Base-by-base conservation (phyloP, 2,888 invertebrate species). In the Teleogryllus oceanicus region DNA sequence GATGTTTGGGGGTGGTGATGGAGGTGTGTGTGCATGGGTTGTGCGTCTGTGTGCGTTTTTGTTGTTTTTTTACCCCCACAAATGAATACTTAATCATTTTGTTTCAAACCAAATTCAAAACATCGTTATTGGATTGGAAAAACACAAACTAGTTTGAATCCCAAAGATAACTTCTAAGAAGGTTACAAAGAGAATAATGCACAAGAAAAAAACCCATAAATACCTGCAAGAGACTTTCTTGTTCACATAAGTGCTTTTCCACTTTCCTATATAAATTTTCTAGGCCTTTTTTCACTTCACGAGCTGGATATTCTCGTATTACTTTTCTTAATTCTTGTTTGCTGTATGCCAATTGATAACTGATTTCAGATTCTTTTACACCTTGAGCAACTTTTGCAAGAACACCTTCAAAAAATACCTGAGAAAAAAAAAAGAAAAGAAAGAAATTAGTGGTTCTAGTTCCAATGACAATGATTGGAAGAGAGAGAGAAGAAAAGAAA, bases 331-430 rank as follows among this genome's bases (percentile, higher is more conserved):
- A 90, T 89, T 99, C 98, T 88, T 97, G 96, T 88, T 98, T 97
- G 86, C 96, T 97, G 88, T 95, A 99, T 74, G 97, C 97, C 89
- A 97, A 92, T 89, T 99, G 98, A 89, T 96, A 99, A 86, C 98
- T 96, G 80, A 99, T 96, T 90, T 99, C 99, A 75, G 97, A 96
- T 86, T 96, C 96, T 87, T 97, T 97, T 78, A 97, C 96, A 80
- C 99, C 99, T 85, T 94, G 93, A 79, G 95, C 94, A 82, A 99
- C 96, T 86, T 95, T 94, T 82, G 93, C 94, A 88, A 97, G 94
- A 80, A 99, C 97, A 78, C 98, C 97, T 87, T 99, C 99, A 86
- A 99, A 98, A 89, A 99, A 99, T 84, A 92, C 91, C 94, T 97
- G 87, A 50, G 89, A 88, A 83, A 81, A 37, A 37, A 82, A 37